Conservation (phyloP, 2,797 vertebrate genomes). For the Sebastes oblongus region DNA sequence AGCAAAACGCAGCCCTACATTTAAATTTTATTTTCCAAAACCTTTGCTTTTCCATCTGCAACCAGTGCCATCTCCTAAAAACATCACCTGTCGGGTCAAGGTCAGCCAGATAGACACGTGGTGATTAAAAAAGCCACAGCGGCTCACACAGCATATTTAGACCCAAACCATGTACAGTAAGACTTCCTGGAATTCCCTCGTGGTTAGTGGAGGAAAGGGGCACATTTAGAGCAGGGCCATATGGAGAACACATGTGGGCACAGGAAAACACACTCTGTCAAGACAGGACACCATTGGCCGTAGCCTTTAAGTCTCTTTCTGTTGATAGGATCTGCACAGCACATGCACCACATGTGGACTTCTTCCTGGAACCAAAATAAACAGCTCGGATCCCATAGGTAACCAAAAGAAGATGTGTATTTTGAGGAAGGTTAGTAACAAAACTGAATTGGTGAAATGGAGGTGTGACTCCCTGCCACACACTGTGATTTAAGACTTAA, state of each 20-base stretch:
- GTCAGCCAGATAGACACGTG: slow-evolving; percentile 44
- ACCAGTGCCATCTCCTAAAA: slow-evolving; percentile 5
- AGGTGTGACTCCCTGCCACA: not conserved
- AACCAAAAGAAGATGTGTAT: slow-evolving; percentile 14
- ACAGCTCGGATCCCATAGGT: slow-evolving; percentile 27
- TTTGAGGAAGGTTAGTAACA: not conserved
- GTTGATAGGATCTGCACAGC: slow-evolving; percentile 54
- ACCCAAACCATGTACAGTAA: slow-evolving; percentile 59
- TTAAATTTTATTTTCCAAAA: slow-evolving; percentile 2
- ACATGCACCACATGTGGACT: slow-evolving; percentile 47
- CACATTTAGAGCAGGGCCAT: slow-evolving; percentile 60
- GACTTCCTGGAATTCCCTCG: slow-evolving; percentile 69
- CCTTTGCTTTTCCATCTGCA: slow-evolving; percentile 17
- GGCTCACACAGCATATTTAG: slow-evolving; percentile 47
- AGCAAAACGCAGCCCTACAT: not conserved
- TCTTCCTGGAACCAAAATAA: slow-evolving; percentile 62
- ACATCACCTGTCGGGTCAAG: slow-evolving; percentile 70
- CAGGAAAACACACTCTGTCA: slow-evolving; percentile 60
- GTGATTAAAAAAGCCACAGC: slow-evolving; percentile 63
- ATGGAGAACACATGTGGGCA: slow-evolving; percentile 75
- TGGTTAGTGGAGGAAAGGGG: slow-evolving; percentile 69
- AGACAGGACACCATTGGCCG: slow-evolving; percentile 52
- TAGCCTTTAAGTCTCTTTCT: slow-evolving; percentile 32
- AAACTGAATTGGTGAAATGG: not conserved
- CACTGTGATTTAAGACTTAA: not conserved